Evolutionary conservation across 2,888 invertebrate species (phyloP), one percentile per base, ranked within the genome.

Genomic region (Eristalis arbustorum): DNA sequence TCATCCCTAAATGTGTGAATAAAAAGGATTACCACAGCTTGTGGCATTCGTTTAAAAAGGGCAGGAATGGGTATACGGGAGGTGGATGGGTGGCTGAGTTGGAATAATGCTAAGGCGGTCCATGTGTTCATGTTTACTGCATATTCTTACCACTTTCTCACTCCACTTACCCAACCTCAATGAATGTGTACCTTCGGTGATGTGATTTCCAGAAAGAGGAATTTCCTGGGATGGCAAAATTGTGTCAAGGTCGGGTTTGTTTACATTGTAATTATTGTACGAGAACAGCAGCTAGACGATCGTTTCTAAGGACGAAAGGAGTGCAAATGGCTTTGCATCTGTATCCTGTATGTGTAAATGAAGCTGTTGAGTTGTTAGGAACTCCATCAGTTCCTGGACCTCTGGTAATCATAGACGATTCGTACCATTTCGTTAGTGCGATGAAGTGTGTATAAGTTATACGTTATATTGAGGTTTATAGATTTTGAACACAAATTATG

Each of bases 1-100:
- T 84, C 80, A 84, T 80, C 79, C 84, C 84, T 79, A 84, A 83
- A 88, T 88, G 88, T 88, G 88, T 88, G 88, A 84, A 88, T 88
- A 88, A 84, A 88, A 88, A 80, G 88, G 88, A 88, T 88, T 88
- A 88, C 84, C 88, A 88, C 75, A 80, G 88, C 84, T 88, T 88
- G 76, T 84, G 88, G 88, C 74, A 78, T 78, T 87, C 75, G 75
- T 83, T 79, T 64, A 57, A 78, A 88, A 84, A 72, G 40, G 72
- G 28, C 40, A 74, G 63, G 80, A 61, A 40, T 61, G 74, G 57
- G 62, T 62, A 10, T 63, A 61, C 61, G 22, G 28, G 22, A 67
- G 49, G 11, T 56, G 34, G 31, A 10, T 56, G 61, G 56, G 72
- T 73, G 61, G 56, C 67, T 73, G 73, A 63, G 75, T 67, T 78